These are phyloP conservation scores for Chorisops tibialis DNA, from an alignment of 2,888 invertebrate genomes.

Conservation along the genomic window DNA sequence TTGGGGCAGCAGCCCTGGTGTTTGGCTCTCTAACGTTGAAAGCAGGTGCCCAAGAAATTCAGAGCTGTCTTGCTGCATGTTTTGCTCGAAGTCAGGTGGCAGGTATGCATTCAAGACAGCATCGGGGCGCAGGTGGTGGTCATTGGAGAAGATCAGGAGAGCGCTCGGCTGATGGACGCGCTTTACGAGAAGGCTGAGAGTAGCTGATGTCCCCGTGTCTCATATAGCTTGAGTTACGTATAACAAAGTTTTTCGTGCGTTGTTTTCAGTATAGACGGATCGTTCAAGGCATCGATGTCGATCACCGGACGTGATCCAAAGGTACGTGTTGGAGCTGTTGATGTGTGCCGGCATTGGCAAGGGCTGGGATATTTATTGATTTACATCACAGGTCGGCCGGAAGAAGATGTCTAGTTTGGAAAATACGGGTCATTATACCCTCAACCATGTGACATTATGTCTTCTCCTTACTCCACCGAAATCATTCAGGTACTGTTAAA, in stretches of 20 bases:
- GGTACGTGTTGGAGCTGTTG: conserved; percentile 96
- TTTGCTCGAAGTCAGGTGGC: conserved; percentile 84
- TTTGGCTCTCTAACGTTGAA: too few relatives aligned
- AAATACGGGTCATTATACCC: too few relatives aligned
- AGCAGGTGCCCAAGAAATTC: too few relatives aligned
- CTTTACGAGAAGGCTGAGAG: conserved; percentile 94
- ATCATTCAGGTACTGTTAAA: too few relatives aligned
- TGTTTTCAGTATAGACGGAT: conserved; percentile 99
- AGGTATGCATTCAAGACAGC: conserved; percentile 78
- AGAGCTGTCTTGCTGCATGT: too few relatives aligned
- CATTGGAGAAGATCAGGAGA: conserved; percentile 80
- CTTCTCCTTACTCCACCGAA: too few relatives aligned
- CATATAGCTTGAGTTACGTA: too few relatives aligned
- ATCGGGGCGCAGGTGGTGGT: conserved; percentile 82
- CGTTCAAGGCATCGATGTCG: conserved; percentile 97
- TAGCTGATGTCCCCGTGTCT: conserved; percentile 94
- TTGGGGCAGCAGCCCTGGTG: too few relatives aligned
- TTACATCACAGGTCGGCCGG: conserved; percentile 96
- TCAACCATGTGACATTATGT: too few relatives aligned
- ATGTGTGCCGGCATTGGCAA: conserved; percentile 93
- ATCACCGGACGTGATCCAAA: conserved; percentile 97
- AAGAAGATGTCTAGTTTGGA: too few relatives aligned
- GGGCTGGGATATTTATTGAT: conserved; percentile 95
- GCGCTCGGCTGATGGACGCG: conserved; percentile 95
- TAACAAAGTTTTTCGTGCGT: conserved; percentile 93